Evolutionary conservation across 30 jellyfish, hydroid and myxozoan genomes (phyloP).

Genomic region (Mastigias papua): DNA sequence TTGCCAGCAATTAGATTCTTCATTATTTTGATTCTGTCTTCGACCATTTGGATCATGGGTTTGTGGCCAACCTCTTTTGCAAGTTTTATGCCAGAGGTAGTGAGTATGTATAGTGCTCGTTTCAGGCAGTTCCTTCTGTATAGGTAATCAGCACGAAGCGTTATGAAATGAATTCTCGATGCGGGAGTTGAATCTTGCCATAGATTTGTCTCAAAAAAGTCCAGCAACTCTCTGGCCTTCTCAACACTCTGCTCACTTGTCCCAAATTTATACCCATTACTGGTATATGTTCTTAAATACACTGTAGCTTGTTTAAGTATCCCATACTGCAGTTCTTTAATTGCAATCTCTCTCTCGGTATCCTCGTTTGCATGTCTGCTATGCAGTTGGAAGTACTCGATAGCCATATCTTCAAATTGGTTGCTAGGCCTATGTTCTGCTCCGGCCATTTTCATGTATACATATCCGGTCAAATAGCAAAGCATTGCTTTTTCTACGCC

Average conservation of each 20-base stretch:
- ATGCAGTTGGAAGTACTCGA: constrained; percentile 14
- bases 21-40: not conserved
- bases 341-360: constrained; percentile 4
- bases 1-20: not conserved
- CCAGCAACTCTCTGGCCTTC: not conserved
- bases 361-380: constrained; percentile 18
- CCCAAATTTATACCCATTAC: not conserved
- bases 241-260: not conserved
- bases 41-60: constrained; percentile 6
- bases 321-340: constrained; percentile 28
- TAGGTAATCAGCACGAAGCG: constrained; percentile 10
- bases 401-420: constrained; percentile 3
- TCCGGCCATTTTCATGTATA: constrained; percentile 26
- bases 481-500: constrained; percentile 26
- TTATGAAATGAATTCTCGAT: constrained; percentile 3
- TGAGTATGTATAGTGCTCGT: not conserved
- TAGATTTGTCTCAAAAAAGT: not conserved
- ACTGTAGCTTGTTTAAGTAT: constrained; percentile 15
- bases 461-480: constrained; percentile 13
- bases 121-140: not conserved
- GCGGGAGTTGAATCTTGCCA: constrained; percentile 10
- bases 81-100: not conserved
- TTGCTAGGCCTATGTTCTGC: not conserved
- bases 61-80: constrained; percentile 26
- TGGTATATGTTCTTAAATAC: constrained; percentile 5